Conservation (phyloP, 2,113 vertebrate genomes). For the Brachirus orientalis region DNA sequence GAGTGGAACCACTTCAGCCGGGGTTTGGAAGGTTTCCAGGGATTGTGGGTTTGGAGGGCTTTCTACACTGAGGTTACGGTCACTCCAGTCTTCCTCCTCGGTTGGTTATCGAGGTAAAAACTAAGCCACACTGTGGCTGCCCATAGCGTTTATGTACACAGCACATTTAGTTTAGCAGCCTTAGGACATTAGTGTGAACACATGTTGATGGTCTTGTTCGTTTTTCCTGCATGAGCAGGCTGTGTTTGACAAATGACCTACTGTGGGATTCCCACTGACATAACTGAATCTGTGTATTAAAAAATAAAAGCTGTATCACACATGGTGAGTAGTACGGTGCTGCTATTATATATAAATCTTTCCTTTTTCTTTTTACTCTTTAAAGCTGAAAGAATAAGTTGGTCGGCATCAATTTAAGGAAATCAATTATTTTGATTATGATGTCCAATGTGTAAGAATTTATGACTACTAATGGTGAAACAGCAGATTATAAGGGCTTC, state of each 20-base stretch:
- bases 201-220: slow-evolving; percentile 1
- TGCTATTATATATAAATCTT: background rate
- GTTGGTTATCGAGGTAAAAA: slow-evolving; percentile 62
- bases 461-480: no score
- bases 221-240: background rate
- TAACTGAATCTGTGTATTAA: background rate
- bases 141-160: slow-evolving; percentile 47
- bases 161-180: slow-evolving; percentile 17
- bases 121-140: slow-evolving; percentile 69
- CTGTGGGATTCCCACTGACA: slow-evolving; percentile 8
- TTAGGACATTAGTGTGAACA: slow-evolving; percentile 31
- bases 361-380: background rate
- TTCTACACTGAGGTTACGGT: slow-evolving; percentile 75
- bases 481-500: no score
- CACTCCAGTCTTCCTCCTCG: slow-evolving; percentile 56
- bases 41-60: slow-evolving; percentile 76
- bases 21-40: slow-evolving; percentile 65
- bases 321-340: background rate
- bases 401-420: no score
- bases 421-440: no score
- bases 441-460: no score
- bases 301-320: slow-evolving; percentile 6
- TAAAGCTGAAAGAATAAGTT: background rate
- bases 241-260: slow-evolving; percentile 6
- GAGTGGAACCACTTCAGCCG: slow-evolving; percentile 50